These are phyloP conservation scores for Actinemys pallida DNA, from an alignment of 2,113 vertebrate genomes.

Conservation along the genomic window DNA sequence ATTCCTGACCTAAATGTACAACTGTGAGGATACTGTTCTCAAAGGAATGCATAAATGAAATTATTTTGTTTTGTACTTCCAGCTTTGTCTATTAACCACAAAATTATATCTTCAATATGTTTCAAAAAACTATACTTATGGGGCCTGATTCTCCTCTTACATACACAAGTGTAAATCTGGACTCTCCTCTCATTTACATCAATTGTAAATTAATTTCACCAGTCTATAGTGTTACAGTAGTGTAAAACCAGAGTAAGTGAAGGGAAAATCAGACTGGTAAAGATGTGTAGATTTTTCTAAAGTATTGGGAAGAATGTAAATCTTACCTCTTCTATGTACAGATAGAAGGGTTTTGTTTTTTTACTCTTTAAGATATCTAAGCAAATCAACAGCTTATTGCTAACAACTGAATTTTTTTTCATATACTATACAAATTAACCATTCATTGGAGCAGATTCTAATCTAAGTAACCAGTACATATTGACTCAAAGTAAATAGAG, in stretches of 20 bases:
- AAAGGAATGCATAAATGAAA: not conserved
- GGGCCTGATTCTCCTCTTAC: not conserved
- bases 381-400: not conserved
- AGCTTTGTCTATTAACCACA: not conserved
- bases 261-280: not conserved
- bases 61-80: not conserved
- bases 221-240: not conserved
- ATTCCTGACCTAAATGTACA: not conserved
- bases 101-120: not conserved
- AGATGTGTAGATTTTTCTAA: not conserved
- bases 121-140: not conserved
- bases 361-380: not conserved
- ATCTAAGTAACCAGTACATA: not conserved
- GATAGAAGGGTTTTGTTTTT: not conserved
- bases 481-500: not conserved
- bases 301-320: accelerated
- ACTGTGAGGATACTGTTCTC: not conserved
- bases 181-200: not conserved
- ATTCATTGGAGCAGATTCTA: not conserved
- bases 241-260: not conserved
- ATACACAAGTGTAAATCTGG: not conserved
- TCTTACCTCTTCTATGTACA: not conserved
- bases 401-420: not conserved
- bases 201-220: not conserved
- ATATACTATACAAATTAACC: not conserved